Evolutionary conservation across 2,888 invertebrate species (phyloP).

Genomic region (Tineola bisselliella): DNA sequence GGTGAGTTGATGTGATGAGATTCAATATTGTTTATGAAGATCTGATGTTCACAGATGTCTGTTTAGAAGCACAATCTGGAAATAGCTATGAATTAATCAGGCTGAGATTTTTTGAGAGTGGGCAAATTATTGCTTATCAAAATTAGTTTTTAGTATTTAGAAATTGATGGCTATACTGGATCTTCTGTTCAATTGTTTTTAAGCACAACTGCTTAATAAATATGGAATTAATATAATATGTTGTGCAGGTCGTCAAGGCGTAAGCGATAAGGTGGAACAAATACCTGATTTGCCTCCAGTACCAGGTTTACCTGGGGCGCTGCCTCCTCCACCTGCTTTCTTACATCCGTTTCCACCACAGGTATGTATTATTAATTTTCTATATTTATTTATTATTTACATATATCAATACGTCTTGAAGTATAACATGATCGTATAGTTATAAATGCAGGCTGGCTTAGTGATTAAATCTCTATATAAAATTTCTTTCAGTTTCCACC

Average conservation of each 20-base stretch:
- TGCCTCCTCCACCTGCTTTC: slow-evolving; percentile 68
- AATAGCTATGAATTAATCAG: too few relatives aligned
- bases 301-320: slow-evolving; percentile 69
- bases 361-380: neutral
- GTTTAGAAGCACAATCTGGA: too few relatives aligned
- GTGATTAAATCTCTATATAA: slow-evolving; percentile 5
- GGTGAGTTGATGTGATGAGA: too few relatives aligned
- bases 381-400: too few relatives aligned
- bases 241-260: slow-evolving; percentile 50
- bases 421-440: neutral
- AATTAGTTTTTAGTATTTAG: too few relatives aligned
- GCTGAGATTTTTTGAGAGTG: too few relatives aligned
- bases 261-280: slow-evolving; percentile 44
- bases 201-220: neutral
- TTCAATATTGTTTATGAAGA: too few relatives aligned
- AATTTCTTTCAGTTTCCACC: slow-evolving; percentile 14
- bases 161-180: too few relatives aligned
- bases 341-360: slow-evolving; percentile 50
- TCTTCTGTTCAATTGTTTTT: neutral
- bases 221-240: neutral
- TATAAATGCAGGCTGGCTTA: neutral
- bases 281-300: slow-evolving; percentile 55
- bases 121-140: too few relatives aligned
- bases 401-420: too few relatives aligned
- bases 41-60: too few relatives aligned